Base-by-base conservation (phyloP, 2,888 invertebrate genomes). In the Cyrtodaria siliqua region DNA sequence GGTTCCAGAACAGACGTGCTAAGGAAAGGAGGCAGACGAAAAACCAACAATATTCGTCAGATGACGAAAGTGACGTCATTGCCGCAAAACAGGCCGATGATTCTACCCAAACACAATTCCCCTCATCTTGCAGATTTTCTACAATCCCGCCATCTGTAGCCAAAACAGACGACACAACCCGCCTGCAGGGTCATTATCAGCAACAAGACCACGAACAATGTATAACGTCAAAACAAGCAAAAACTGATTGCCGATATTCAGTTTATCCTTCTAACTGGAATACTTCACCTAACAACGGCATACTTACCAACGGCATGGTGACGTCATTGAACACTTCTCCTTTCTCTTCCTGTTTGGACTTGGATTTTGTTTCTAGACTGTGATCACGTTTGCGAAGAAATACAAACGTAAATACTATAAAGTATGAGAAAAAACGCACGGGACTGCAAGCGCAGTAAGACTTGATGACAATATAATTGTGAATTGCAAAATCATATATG, bases 261-360 rank as follows among this genome's bases (percentile, higher is more conserved):
- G 24, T 52, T 4, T 62, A 50, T 2, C 62, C 62, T 8, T 62
- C 62, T 8, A 24, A 62, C 24, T 64, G 55, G 56, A 53, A 42
- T 20, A 4, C 16, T 8, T 23, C 42, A n/a, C 24, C 64, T 29
- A 27, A 33, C 42, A 33, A 55, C 0, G 42, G 23, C 16, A 20
- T 66, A 29, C 12, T 33, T 33, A 33, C 4, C 33, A 33, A 33
- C 33, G 33, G 6, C 12, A 12, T 12, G 23, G 24, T 55, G n/a
- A 8, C 64, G 2, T n/a, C n/a, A n/a, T 29, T 66, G 9, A 47
- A 66, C 24, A 47, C 47, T 1, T 66, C 56, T 26, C 55, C 56
- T 44, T 33, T 33, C 33, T 33, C 33, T 33, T 33, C 33, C 4
- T 8, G 12, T 33, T 8, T 33, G 33, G 33, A 33, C 12, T 8